Evolutionary conservation across 2,888 invertebrate species (phyloP).

Genomic region (Gonocerus acuteangulatus): DNA sequence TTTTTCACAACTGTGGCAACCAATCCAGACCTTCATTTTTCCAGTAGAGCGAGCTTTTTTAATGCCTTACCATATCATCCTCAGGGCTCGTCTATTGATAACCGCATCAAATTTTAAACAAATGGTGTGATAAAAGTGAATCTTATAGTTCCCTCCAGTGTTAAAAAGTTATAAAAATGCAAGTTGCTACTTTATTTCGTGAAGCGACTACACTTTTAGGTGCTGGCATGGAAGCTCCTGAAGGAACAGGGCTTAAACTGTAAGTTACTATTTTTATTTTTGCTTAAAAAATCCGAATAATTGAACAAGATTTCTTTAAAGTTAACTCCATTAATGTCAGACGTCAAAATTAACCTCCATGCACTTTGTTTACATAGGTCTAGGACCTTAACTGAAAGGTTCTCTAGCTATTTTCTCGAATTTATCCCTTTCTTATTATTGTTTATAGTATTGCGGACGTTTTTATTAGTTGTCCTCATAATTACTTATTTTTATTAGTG

Average conservation of each 20-base stretch:
- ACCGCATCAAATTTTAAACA: constrained; percentile 22
- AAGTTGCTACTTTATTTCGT: constrained; percentile 60
- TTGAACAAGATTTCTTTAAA: background rate
- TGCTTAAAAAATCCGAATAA: too few relatives aligned
- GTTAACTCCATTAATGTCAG: background rate
- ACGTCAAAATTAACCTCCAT: constrained; percentile 16
- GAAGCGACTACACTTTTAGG: constrained; percentile 60
- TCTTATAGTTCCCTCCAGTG: constrained; percentile 33
- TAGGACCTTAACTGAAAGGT: background rate
- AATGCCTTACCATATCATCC: constrained; percentile 30
- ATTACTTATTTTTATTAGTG: too few relatives aligned
- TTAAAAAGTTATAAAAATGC: constrained; percentile 45
- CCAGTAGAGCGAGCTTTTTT: constrained; percentile 36
- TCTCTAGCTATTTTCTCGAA: too few relatives aligned
- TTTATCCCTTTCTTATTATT: background rate
- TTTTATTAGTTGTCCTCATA: too few relatives aligned
- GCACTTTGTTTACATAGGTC: constrained; percentile 11
- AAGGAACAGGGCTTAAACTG: constrained; percentile 41
- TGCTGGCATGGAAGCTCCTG: constrained; percentile 50
- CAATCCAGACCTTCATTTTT: constrained; percentile 39
- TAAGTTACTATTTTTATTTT: constrained; percentile 35
- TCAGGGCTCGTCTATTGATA: background rate
- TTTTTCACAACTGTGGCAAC: constrained; percentile 53
- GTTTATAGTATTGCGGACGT: too few relatives aligned
- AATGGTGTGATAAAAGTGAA: constrained; percentile 19